Evolutionary conservation across 2,797 vertebrate species (phyloP).

Genomic region (Anableps anableps): DNA sequence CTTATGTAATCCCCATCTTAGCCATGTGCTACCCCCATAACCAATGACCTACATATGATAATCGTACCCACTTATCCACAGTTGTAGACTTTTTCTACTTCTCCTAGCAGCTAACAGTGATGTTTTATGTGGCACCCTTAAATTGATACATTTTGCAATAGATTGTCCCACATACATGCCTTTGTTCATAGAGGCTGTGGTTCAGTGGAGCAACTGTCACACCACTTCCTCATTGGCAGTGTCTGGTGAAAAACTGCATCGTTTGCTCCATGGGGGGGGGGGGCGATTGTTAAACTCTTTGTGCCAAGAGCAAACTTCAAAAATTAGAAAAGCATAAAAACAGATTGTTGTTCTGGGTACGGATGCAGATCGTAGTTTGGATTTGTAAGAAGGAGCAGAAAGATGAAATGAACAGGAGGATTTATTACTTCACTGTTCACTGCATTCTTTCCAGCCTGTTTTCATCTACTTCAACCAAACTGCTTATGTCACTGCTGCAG

Average conservation of each 20-base stretch:
- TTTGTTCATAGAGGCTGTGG: constrained; percentile 36
- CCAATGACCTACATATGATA: constrained; percentile 50
- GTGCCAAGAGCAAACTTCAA: neutral
- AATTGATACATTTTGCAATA: neutral
- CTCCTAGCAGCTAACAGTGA: neutral
- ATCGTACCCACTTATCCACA: constrained; percentile 23
- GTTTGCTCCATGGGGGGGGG: constrained; percentile 9
- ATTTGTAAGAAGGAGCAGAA: constrained; percentile 7
- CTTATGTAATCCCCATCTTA: constrained; percentile 67
- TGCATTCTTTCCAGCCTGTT: constrained; percentile 53
- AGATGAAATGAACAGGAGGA: constrained; percentile 10
- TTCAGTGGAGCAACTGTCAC: constrained; percentile 42
- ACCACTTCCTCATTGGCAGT: constrained; percentile 40
- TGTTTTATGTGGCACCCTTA: neutral
- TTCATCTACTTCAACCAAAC: constrained; percentile 53
- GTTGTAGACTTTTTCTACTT: neutral
- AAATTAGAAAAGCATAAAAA: neutral
- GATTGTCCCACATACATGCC: constrained; percentile 14
- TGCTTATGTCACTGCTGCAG: constrained; percentile 44
- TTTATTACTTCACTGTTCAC: constrained; percentile 4
- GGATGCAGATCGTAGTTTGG: constrained; percentile 6
- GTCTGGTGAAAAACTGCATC: constrained; percentile 16
- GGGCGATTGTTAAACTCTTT: constrained; percentile 14
- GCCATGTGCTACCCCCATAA: constrained; percentile 48
- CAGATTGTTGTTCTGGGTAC: neutral